A percentile compares a stretch with the other conserved stretches of the same genome.
Evolutionary conservation across 2,888 invertebrate species (phyloP).

Genomic region (Rhagonycha fulva): DNA sequence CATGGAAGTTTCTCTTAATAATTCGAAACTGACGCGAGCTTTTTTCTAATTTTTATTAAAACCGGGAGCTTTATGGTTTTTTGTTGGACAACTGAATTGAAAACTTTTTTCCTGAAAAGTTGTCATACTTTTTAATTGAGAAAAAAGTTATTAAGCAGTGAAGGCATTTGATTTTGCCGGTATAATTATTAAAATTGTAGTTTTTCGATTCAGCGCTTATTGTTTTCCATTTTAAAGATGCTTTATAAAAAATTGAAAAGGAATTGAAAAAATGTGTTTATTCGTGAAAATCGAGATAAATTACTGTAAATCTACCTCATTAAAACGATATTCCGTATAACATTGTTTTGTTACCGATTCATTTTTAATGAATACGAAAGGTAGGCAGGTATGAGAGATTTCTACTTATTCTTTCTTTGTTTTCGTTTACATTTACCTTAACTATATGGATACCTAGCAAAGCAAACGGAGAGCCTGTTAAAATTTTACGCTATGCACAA

Average conservation of each 20-base stretch:
- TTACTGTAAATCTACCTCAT: conserved; percentile 29
- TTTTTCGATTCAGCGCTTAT: neutral
- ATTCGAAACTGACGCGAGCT: neutral
- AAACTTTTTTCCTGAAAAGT: neutral
- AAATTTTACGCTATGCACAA: conserved; percentile 37
- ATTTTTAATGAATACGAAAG: conserved; percentile 25
- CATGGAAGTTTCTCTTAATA: neutral
- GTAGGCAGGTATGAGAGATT: conserved; percentile 9
- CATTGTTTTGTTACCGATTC: conserved; percentile 25
- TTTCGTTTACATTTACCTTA: conserved; percentile 18
- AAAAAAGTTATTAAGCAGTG: neutral
- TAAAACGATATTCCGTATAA: conserved; percentile 31
- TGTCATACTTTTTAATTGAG: neutral
- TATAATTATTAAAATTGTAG: neutral
- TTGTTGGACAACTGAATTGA: neutral
- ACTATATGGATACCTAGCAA: conserved; percentile 15
- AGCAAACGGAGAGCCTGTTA: conserved; percentile 31
- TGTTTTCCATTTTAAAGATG: neutral
- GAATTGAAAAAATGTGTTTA: conserved; percentile 8
- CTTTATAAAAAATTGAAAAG: neutral
- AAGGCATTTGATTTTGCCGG: neutral
- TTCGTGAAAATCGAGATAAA: conserved; percentile 10
- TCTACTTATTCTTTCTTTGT: conserved; percentile 25
- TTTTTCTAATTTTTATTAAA: neutral
- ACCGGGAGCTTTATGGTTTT: neutral